phyloP scores from a whole-genome alignment of 1,140 invertebrate genomes.

The Drosophila orena region DNA sequence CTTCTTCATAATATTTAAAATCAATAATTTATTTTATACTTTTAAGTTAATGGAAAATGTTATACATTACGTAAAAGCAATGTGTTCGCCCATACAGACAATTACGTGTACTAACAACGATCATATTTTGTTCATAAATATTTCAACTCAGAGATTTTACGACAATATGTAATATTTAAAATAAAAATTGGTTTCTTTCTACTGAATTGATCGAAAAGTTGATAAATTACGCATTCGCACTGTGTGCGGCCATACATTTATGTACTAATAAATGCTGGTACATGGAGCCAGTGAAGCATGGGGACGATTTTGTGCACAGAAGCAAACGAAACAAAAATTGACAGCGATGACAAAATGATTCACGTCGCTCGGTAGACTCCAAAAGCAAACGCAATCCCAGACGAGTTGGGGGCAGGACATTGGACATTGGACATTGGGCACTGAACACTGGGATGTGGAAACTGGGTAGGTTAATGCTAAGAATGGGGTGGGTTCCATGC shows the following conservation, averaged over 20 bases:
- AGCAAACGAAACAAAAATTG: constrained; percentile 48
- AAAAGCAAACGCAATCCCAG: constrained; percentile 42
- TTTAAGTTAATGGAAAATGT: not conserved
- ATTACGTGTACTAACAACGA: not conserved
- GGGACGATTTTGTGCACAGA: constrained; percentile 32
- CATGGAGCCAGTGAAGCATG: constrained; percentile 3
- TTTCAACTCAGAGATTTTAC: too few species aligned
- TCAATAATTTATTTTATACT: not conserved
- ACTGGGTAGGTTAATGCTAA: not conserved
- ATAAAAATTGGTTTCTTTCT: too few species aligned
- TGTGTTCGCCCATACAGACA: constrained; percentile 12
- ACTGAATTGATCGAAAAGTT: too few species aligned
- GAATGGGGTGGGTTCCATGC: not conserved
- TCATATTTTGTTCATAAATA: too few species aligned
- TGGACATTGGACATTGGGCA: not conserved
- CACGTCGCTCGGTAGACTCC: constrained; percentile 50
- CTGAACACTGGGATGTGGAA: too few species aligned
- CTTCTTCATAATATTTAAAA: not conserved
- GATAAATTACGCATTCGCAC: not conserved
- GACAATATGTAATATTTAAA: too few species aligned
- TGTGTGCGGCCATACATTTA: constrained; percentile 20
- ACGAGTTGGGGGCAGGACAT: not conserved
- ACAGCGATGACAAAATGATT: constrained; percentile 75
- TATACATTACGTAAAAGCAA: constrained; percentile 17
- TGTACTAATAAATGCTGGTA: constrained; percentile 4